Conservation (phyloP, 1,140 invertebrate species). For the Eupristina koningsbergeri region DNA sequence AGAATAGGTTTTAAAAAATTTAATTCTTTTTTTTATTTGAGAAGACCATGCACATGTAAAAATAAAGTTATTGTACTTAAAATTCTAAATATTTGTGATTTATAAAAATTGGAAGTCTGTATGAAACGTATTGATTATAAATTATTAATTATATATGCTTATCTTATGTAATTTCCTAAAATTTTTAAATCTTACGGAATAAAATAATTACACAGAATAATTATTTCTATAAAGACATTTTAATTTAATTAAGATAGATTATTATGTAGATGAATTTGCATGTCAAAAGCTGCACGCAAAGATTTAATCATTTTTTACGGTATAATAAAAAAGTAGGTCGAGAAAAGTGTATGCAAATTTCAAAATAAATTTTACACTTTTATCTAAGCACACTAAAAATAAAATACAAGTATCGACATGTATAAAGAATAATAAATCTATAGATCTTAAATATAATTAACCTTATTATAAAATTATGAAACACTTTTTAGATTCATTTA, state of each 20-base stretch:
- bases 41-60: too few species aligned
- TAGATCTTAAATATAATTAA: background rate
- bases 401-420: background rate
- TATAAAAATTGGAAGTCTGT: too few species aligned
- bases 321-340: conserved; percentile 28
- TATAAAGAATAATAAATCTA: background rate
- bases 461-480: background rate
- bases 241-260: conserved; percentile 32
- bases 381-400: conserved; percentile 17
- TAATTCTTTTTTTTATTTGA: too few species aligned
- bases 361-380: conserved; percentile 11
- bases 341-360: conserved; percentile 26
- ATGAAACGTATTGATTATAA: too few species aligned
- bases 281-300: background rate
- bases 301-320: conserved; percentile 42
- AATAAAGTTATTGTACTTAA: too few species aligned
- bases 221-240: conserved; percentile 36
- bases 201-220: conserved; percentile 43
- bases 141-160: too few species aligned
- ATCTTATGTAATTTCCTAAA: background rate
- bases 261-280: background rate
- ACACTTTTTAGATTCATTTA: background rate
- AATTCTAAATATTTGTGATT: too few species aligned
- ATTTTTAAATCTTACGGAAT: background rate
- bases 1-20: too few species aligned